Evolutionary conservation across 2,113 vertebrate genomes (phyloP).

Genomic region (Pituophis catenifer): DNA sequence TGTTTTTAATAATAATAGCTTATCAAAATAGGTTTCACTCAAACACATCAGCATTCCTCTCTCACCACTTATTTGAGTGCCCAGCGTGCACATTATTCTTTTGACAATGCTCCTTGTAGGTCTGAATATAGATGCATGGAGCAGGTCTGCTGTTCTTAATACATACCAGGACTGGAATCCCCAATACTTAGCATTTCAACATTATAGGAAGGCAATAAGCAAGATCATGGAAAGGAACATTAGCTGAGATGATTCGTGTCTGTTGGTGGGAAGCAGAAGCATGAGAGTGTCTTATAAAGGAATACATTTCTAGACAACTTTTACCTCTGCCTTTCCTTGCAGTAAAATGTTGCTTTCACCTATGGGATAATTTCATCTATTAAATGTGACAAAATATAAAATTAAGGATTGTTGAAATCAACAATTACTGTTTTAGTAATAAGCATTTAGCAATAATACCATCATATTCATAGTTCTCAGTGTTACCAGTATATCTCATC

Average conservation of each 20-base stretch:
- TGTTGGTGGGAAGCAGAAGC: not conserved
- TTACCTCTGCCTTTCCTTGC: not conserved
- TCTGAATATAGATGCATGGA: constrained; percentile 17
- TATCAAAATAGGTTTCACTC: constrained; percentile 38
- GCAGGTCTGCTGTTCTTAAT: not conserved
- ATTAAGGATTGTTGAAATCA: constrained; percentile 13
- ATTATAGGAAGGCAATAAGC: not conserved
- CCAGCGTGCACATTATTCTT: constrained; percentile 5
- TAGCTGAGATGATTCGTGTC: constrained; percentile 20
- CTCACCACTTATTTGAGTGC: constrained; percentile 18
- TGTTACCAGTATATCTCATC: constrained; percentile 22
- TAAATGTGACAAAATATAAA: not conserved
- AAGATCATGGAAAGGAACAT: not conserved
- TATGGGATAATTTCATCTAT: not conserved
- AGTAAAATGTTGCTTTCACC: not conserved
- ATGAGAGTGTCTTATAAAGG: constrained; percentile 21
- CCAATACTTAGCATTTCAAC: not conserved
- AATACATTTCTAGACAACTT: constrained; percentile 20
- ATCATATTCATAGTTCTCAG: constrained; percentile 41
- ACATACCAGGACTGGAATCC: not conserved
- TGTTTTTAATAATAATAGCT: constrained; percentile 8
- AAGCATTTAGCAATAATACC: constrained; percentile 40
- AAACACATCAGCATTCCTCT: constrained; percentile 24
- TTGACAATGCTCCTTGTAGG: constrained; percentile 5
- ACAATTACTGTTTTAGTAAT: constrained; percentile 44